Evolutionary conservation across 1,140 invertebrate genomes (phyloP).

Genomic region (Trichonephila inaurata): DNA sequence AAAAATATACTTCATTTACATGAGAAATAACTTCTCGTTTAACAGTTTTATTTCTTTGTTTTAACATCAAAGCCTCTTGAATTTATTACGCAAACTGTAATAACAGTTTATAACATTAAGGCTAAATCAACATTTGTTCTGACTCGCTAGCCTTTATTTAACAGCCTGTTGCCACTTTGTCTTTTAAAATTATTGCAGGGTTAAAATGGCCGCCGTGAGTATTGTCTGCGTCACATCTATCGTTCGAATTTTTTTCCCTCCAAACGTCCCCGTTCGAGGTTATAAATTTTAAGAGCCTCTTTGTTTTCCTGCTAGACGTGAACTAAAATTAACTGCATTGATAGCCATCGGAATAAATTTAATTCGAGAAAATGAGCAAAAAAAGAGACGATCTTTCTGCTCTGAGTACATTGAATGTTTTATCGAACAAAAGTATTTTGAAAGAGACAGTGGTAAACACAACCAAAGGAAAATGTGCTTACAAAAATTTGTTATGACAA

Average conservation of each 20-base stretch:
- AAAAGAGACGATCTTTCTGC: background rate
- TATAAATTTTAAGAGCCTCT: slow-evolving; percentile 1
- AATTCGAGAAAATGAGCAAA: background rate
- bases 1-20: slow-evolving; percentile 65
- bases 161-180: slow-evolving; percentile 65
- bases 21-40: slow-evolving; percentile 52
- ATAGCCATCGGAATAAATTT: slow-evolving; percentile 15
- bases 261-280: background rate
- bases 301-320: slow-evolving; percentile 13
- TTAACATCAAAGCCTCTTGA: slow-evolving; percentile 45
- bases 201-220: slow-evolving; percentile 56
- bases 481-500: too few species aligned
- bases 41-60: slow-evolving; percentile 60
- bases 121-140: slow-evolving; percentile 74
- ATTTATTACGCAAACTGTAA: slow-evolving; percentile 68
- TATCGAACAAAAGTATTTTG: too few species aligned
- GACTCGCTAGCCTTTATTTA: slow-evolving; percentile 57
- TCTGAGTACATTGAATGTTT: background rate
- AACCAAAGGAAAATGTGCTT: background rate
- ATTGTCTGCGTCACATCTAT: slow-evolving; percentile 42
- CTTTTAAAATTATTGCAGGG: slow-evolving; percentile 66
- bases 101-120: slow-evolving; percentile 73
- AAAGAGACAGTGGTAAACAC: background rate
- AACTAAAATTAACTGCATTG: background rate
- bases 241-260: slow-evolving; percentile 17